Conservation (phyloP, 2,888 invertebrate genomes). For the Julus scandinavius region DNA sequence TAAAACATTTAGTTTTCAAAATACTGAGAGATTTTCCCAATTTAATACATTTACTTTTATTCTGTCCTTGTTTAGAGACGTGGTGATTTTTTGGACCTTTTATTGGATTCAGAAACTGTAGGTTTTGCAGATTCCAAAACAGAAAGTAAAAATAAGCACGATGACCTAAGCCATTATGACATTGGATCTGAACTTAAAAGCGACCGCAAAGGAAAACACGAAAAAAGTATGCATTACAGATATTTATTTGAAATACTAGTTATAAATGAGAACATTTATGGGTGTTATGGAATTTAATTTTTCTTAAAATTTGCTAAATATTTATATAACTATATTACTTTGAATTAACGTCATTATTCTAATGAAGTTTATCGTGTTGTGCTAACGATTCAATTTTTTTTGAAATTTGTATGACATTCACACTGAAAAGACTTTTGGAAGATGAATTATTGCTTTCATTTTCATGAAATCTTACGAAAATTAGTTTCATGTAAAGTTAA, state of each 20-base stretch:
- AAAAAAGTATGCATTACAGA: neutral
- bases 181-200: constrained; percentile 33
- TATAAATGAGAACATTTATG: neutral
- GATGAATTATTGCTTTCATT: too few relatives aligned
- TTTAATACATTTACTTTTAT: neutral
- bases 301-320: neutral
- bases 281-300: neutral
- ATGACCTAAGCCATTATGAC: neutral
- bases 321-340: neutral
- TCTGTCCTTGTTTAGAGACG: constrained; percentile 24
- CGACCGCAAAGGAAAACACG: neutral
- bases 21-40: too few relatives aligned
- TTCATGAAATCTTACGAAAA: too few relatives aligned
- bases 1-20: too few relatives aligned
- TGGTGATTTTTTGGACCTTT: constrained; percentile 37
- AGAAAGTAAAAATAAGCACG: neutral
- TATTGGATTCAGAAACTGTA: constrained; percentile 36
- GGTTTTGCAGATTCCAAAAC: neutral
- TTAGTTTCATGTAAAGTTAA: too few relatives aligned
- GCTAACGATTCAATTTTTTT: too few relatives aligned
- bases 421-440: too few relatives aligned
- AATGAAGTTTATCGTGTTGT: neutral
- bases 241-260: neutral
- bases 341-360: neutral
- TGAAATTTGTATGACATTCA: too few relatives aligned